These are phyloP conservation scores for Helicoverpa assulta DNA, from an alignment of 2,888 invertebrate species.

Conservation along the genomic window DNA sequence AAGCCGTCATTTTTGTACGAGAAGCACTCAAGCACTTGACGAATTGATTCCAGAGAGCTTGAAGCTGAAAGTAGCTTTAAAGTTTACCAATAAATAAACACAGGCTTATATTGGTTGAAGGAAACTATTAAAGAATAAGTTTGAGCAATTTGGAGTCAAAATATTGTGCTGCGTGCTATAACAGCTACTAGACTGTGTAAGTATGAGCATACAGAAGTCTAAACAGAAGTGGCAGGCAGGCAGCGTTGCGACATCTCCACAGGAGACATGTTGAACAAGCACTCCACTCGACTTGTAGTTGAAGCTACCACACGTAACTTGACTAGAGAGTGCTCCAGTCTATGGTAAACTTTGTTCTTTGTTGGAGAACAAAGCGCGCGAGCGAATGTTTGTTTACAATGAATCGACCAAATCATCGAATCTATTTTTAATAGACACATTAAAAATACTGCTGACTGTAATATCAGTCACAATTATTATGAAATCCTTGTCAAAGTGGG, in stretches of 20 bases:
- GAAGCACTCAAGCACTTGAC: slow-evolving; percentile 65
- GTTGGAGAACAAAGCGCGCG: slow-evolving; percentile 67
- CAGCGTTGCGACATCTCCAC: slow-evolving; percentile 73
- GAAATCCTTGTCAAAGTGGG: slow-evolving; percentile 67
- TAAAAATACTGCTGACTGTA: slow-evolving; percentile 43
- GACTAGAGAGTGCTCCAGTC: slow-evolving; percentile 71
- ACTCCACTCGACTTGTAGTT: slow-evolving; percentile 76
- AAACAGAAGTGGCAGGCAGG: slow-evolving; percentile 56
- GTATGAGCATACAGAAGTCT: slow-evolving; percentile 37
- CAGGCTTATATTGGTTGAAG: not conserved
- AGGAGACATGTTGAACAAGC: slow-evolving; percentile 86
- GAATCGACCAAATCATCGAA: slow-evolving; percentile 49
- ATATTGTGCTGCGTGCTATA: slow-evolving; percentile 18
- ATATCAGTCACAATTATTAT: slow-evolving; percentile 64
- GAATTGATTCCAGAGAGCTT: slow-evolving; percentile 60
- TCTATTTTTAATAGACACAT: slow-evolving; percentile 51
- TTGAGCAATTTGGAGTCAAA: slow-evolving; percentile 12
- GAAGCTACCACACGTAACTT: slow-evolving; percentile 79
- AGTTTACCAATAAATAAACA: slow-evolving; percentile 35
- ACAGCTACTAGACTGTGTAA: slow-evolving; percentile 14
- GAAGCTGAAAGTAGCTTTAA: slow-evolving; percentile 20
- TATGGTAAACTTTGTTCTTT: slow-evolving; percentile 72
- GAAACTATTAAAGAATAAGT: slow-evolving; percentile 10
- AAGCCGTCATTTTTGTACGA: slow-evolving; percentile 55
- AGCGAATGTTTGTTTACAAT: slow-evolving; percentile 58